A percentile compares a stretch with the other conserved stretches of the same genome.
These are phyloP conservation scores for Zoanthus solanderi DNA, from an alignment of 92 coral and sea anemone genomes.

Conservation along the genomic window DNA sequence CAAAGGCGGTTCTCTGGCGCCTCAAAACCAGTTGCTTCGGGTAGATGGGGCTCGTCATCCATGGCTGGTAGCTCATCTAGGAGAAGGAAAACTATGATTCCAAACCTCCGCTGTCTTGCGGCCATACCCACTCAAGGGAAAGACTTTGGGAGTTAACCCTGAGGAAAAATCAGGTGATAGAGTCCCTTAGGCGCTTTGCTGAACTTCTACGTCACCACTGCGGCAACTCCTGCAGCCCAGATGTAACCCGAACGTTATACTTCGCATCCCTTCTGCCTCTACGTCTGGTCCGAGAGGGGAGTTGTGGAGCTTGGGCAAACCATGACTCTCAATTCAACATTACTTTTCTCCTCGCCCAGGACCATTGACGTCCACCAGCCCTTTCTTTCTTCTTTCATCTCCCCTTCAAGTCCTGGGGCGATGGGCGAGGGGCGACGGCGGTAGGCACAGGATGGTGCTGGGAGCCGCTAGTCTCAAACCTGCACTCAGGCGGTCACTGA, in stretches of 20 bases:
- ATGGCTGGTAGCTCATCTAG: slow-evolving; percentile 36
- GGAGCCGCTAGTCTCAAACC: not conserved
- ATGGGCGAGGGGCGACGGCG: slow-evolving; percentile 22
- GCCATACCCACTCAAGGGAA: slow-evolving; percentile 21
- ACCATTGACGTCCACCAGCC: slow-evolving; percentile 1
- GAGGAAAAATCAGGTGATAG: slow-evolving; percentile 30
- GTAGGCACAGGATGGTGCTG: slow-evolving; percentile 8
- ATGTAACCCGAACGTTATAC: not conserved
- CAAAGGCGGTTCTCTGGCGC: not conserved
- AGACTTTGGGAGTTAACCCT: slow-evolving; percentile 59
- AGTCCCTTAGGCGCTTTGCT: slow-evolving; percentile 39
- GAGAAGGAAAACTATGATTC: slow-evolving; percentile 57
- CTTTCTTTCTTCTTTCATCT: not conserved
- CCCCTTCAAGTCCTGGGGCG: slow-evolving; percentile 29
- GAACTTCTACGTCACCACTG: slow-evolving; percentile 32
- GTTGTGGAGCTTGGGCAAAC: not conserved
- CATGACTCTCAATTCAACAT: not conserved
- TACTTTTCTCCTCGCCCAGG: slow-evolving; percentile 5
- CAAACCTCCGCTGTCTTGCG: slow-evolving; percentile 70
- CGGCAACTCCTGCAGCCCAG: slow-evolving; percentile 58
- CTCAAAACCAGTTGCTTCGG: slow-evolving; percentile 65
- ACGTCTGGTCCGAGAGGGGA: not conserved
- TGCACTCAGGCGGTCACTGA: slow-evolving; percentile 24
- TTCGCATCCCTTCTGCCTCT: not conserved
- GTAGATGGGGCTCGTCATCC: slow-evolving; percentile 66